Base-by-base conservation (phyloP, 1,140 invertebrate genomes). In the Frieseomelitta varia region DNA sequence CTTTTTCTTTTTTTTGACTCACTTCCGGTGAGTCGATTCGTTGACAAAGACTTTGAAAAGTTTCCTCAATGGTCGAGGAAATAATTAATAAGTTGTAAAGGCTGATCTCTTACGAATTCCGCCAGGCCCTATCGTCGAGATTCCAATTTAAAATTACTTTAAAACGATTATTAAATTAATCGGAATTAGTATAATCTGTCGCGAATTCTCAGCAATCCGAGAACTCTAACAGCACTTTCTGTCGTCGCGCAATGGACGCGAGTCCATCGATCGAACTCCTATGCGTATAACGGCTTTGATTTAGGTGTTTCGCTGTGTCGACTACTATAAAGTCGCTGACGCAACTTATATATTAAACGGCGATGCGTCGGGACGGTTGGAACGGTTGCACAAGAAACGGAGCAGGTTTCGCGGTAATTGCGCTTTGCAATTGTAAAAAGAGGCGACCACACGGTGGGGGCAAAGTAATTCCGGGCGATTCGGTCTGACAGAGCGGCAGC, bases 361-460 rank as follows among this genome's bases (percentile, higher is more conserved):
- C 53, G 79, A 80, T 81, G 80, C 72, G 61, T 53, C 56, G 56
- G 24, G 56, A 27, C 24, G 55, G 55, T 39, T 8, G 71, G 21
- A 30, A 15, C 24, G 39, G 53, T 55, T 53, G 39, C 80, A 51
- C 72, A 81, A 81, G 80, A 81, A 81, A 67, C 51, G 15, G 80
- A 81, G 80, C 80, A 81, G 71, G 80, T 81, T 81, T 76, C 51
- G 61, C 65, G 72, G 61, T 81, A 67, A 81, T 65, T 67, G 72
- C 61, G 47, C 58, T 67, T 65, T 39, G 80, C 51, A 51, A 74
- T 74, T 74, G 72, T 74, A 74, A 74, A 74, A 74, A 74, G 72
- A 27, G 72, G 72, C 72, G 72, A 30, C 19, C 24, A 24, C 8
- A 2, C 69, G 34, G 24, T 17, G 15, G 39, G n/a, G 51, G 51